Evolutionary conservation across 1,140 invertebrate species (phyloP).

Genomic region (Ladona fulva): DNA sequence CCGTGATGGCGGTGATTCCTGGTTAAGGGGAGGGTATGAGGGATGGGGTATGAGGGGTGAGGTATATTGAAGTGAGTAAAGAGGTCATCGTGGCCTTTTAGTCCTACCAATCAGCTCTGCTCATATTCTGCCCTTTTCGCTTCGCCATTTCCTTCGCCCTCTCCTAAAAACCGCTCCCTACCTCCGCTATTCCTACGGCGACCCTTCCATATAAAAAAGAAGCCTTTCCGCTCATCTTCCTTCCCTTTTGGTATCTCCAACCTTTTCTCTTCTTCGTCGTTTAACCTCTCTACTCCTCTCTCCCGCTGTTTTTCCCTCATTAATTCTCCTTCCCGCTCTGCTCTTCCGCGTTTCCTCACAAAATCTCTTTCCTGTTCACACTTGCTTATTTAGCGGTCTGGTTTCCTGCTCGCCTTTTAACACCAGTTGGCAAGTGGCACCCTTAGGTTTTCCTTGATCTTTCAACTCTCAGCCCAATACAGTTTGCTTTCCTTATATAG

Average conservation of each 20-base stretch:
- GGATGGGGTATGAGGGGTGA: background rate
- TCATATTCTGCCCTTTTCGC: background rate
- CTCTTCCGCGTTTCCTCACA: background rate
- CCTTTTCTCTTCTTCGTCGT: background rate
- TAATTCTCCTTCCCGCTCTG: background rate
- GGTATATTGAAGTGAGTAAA: background rate
- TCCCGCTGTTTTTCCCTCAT: no score
- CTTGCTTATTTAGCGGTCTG: background rate
- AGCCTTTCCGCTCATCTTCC: background rate
- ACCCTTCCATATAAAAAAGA: background rate
- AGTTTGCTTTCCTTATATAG: no score
- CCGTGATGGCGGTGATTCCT: background rate
- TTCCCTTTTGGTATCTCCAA: background rate
- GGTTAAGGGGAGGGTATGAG: background rate
- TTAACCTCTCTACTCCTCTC: background rate
- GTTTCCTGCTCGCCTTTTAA: no score
- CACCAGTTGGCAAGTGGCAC: no score
- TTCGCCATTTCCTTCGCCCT: background rate
- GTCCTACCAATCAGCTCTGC: background rate
- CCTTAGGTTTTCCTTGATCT: no score
- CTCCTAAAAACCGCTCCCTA: background rate
- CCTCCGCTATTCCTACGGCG: background rate
- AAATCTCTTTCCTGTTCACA: background rate
- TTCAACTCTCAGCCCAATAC: no score
- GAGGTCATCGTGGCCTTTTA: constrained; percentile 7